phyloP scores from a whole-genome alignment of 1,140 invertebrate genomes.

The Drosophila aff. region DNA sequence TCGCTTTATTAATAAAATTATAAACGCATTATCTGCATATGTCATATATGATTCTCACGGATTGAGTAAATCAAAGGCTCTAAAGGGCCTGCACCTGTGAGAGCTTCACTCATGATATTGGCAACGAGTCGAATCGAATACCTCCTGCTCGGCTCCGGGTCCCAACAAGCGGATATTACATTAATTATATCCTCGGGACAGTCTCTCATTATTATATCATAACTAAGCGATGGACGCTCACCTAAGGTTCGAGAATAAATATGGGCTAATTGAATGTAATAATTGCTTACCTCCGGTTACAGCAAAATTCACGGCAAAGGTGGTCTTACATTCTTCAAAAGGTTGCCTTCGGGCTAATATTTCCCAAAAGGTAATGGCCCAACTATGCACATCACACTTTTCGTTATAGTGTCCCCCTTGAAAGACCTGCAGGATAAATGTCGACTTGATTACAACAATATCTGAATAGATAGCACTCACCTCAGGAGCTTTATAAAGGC shows the following conservation, averaged over 20 bases:
- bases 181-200: constrained; percentile 94
- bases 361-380: constrained; percentile 99
- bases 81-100: background rate
- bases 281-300: constrained; percentile 88
- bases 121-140: constrained; percentile 94
- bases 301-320: constrained; percentile 96
- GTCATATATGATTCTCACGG: background rate
- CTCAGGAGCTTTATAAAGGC: constrained; percentile 99
- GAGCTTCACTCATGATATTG: constrained; percentile 87
- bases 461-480: constrained; percentile 73
- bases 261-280: background rate
- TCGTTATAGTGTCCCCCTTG: constrained; percentile 93
- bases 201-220: constrained; percentile 87
- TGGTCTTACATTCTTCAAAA: constrained; percentile 92
- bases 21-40: no score
- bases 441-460: background rate
- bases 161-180: constrained; percentile 96
- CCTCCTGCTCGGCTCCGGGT: constrained; percentile 90
- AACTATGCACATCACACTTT: constrained; percentile 99
- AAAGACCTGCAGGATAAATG: background rate
- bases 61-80: background rate
- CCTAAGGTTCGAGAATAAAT: constrained; percentile 84
- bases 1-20: no score
- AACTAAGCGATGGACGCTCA: constrained; percentile 89
- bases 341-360: constrained; percentile 94